Conservation (phyloP, 2,797 vertebrate species). For the Lateolabrax maculatus region DNA sequence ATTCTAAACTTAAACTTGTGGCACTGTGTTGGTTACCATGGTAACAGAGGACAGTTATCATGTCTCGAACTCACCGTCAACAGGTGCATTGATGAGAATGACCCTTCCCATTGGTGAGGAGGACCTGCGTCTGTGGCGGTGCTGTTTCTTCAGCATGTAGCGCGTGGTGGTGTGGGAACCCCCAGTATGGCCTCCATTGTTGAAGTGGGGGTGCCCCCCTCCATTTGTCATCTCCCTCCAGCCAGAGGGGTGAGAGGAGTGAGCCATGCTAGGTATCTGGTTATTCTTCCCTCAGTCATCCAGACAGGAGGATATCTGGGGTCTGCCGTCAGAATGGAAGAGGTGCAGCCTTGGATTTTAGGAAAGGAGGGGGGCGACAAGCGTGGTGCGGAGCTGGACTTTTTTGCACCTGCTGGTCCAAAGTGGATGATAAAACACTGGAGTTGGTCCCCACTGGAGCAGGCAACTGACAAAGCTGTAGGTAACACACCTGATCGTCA, state of each 20-base stretch:
- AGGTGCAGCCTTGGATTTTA: conserved; percentile 16
- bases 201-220: conserved; percentile 83
- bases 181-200: conserved; percentile 84
- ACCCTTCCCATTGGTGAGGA: conserved; percentile 96
- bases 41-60: conserved; percentile 5
- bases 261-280: conserved; percentile 86
- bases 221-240: conserved; percentile 88
- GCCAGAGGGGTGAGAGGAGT: conserved; percentile 81
- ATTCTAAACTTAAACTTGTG: neutral
- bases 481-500: conserved; percentile 4
- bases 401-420: conserved; percentile 24
- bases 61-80: conserved; percentile 88
- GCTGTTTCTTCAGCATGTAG: conserved; percentile 92
- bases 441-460: neutral
- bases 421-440: conserved; percentile 8
- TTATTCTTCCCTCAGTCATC: conserved; percentile 78
- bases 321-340: conserved; percentile 36
- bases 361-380: neutral
- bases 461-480: conserved; percentile 3
- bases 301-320: conserved; percentile 71
- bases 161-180: conserved; percentile 87
- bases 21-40: neutral
- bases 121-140: conserved; percentile 86
- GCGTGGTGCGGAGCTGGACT: neutral
- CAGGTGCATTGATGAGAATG: conserved; percentile 96